A percentile compares a stretch with the other conserved stretches of the same genome.
Evolutionary conservation across 2,888 invertebrate species (phyloP).

Genomic region (Philonicus albiceps): DNA sequence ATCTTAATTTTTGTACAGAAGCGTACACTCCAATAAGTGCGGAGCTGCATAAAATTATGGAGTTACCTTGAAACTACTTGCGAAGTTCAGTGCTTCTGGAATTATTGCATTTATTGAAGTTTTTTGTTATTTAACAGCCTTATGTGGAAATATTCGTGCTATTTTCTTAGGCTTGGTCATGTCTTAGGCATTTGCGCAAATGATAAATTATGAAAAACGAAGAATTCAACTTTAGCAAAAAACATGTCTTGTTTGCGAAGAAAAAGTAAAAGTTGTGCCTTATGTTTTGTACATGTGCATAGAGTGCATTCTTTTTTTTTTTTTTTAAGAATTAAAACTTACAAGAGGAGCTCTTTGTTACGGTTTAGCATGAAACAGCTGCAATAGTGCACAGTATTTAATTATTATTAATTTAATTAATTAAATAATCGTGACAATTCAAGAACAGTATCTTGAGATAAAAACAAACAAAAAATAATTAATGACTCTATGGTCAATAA

Average conservation of each 20-base stretch:
- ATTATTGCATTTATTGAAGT: not conserved
- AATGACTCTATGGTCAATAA: no score
- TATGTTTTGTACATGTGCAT: not conserved
- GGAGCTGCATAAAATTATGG: not conserved
- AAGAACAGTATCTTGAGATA: no score
- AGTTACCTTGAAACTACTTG: not conserved
- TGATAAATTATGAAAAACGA: not conserved
- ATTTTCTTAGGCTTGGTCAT: not conserved
- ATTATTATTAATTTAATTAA: no score
- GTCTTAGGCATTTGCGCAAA: not conserved
- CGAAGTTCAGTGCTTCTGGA: not conserved
- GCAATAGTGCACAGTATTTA: no score
- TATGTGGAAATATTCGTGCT: not conserved
- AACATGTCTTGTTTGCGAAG: not conserved
- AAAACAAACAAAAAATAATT: no score
- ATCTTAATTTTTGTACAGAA: not conserved
- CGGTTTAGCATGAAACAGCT: no score
- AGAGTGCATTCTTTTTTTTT: not conserved
- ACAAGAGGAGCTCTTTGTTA: no score
- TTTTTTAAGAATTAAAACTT: no score
- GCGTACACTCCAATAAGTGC: not conserved
- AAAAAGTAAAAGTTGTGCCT: not conserved
- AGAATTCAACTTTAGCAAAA: not conserved
- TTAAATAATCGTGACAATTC: no score
- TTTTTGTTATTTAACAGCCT: not conserved